phyloP scores from a whole-genome alignment of 2,888 invertebrate species.

The Camponotus fellah region DNA sequence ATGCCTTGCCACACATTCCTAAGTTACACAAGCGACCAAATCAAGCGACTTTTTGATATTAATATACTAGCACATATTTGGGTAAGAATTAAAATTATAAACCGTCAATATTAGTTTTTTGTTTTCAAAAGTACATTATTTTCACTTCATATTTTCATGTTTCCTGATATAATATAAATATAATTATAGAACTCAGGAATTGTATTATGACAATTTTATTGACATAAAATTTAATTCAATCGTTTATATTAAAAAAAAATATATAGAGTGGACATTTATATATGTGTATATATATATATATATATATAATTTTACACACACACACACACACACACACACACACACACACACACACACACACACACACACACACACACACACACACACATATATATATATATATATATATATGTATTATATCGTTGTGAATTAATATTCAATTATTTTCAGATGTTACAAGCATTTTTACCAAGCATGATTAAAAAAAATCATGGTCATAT shows the following conservation, averaged over 20 bases:
- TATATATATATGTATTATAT: not conserved
- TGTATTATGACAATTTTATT: not conserved
- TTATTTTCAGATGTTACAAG: slow-evolving; percentile 88
- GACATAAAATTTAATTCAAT: not conserved
- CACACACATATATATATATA: not conserved
- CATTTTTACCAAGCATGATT: slow-evolving; percentile 92
- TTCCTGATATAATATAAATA: not conserved
- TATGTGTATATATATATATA: not conserved
- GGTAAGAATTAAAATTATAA: slow-evolving; percentile 87
- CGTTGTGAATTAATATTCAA: not conserved
- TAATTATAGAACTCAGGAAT: not conserved
- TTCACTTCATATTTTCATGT: not conserved
- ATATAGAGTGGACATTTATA: not conserved
- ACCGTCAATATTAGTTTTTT: not conserved
- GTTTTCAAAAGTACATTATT: not conserved
- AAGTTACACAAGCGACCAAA: slow-evolving; percentile 89
- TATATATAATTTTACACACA: not conserved
- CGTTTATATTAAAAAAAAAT: not conserved
- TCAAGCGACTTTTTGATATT: slow-evolving; percentile 90
- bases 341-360: no score
- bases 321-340: no score
- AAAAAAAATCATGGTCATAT: slow-evolving; percentile 92
- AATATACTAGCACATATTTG: slow-evolving; percentile 94
- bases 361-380: no score
- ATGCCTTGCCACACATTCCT: slow-evolving; percentile 92